These are phyloP conservation scores for Arothron firmamentum DNA, from an alignment of 2,113 vertebrate species.

Conservation along the genomic window DNA sequence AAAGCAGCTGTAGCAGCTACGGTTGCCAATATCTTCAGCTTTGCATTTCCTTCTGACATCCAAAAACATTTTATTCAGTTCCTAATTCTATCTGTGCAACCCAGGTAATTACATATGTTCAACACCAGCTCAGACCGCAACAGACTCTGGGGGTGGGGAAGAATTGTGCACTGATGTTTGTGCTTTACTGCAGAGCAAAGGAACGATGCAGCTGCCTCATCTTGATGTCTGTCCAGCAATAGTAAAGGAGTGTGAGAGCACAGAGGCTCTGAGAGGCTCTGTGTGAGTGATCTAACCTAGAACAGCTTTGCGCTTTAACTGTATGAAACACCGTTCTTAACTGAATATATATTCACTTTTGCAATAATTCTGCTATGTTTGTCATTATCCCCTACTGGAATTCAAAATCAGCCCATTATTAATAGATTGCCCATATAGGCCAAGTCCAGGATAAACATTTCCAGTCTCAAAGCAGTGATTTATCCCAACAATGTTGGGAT, in stretches of 20 bases:
- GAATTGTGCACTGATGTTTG: constrained; percentile 29
- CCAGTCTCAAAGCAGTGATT: constrained; percentile 5
- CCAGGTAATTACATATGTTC: constrained; percentile 65
- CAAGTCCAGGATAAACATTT: too few relatives aligned
- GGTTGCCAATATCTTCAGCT: constrained; percentile 15
- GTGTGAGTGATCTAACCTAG: not conserved
- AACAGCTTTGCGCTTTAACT: constrained; percentile 13
- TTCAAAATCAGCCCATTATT: constrained; percentile 24
- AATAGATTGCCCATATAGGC: constrained; percentile 3
- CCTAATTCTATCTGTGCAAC: constrained; percentile 48
- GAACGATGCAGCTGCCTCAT: constrained; percentile 33
- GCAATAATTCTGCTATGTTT: constrained; percentile 23
- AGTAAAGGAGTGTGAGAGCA: constrained; percentile 13
- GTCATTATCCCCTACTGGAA: constrained; percentile 5
- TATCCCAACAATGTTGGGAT: too few relatives aligned
- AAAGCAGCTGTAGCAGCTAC: not conserved
- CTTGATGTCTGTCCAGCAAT: constrained; percentile 28
- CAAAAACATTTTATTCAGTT: constrained; percentile 51
- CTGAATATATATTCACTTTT: constrained; percentile 42
- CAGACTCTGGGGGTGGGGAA: constrained; percentile 11
- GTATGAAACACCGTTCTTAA: not conserved
- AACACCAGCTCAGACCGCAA: constrained; percentile 42
- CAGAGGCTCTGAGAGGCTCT: constrained; percentile 24
- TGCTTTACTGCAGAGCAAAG: constrained; percentile 35
- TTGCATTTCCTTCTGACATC: constrained; percentile 15